Conservation (phyloP, 1,140 invertebrate species). For the Prorops nasuta region DNA sequence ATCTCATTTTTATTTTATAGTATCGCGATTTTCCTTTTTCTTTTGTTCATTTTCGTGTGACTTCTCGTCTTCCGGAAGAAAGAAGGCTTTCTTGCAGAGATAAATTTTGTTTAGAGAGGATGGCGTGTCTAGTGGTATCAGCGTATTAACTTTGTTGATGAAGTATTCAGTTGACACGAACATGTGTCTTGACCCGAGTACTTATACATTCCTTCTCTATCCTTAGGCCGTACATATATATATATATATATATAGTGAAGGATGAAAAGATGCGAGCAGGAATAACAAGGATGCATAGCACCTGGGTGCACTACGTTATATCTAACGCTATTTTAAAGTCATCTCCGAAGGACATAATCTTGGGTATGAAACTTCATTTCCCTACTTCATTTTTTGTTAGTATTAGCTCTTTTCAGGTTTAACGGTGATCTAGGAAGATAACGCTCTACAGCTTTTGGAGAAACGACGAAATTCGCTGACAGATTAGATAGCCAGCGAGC, state of each 20-base stretch:
- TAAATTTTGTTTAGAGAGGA: not conserved
- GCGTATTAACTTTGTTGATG: not conserved
- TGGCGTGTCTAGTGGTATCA: not conserved
- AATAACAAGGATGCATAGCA: conserved; percentile 20
- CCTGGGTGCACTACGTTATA: conserved; percentile 7
- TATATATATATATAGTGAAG: no score
- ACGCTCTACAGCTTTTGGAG: no score
- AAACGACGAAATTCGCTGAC: no score
- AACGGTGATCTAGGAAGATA: no score
- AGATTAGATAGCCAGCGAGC: no score
- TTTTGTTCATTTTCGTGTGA: no score
- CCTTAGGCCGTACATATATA: not conserved
- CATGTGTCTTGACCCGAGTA: not conserved
- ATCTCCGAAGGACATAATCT: conserved; percentile 11
- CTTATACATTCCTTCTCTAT: not conserved
- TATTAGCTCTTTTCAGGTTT: no score
- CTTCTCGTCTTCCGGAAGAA: no score
- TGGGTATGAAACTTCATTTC: conserved; percentile 25
- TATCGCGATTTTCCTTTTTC: no score
- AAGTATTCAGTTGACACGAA: not conserved
- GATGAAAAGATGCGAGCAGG: conserved; percentile 10
- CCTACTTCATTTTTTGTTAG: no score
- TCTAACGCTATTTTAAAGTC: conserved; percentile 18
- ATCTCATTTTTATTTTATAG: no score
- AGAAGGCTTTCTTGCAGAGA: not conserved